Evolutionary conservation across 2,888 invertebrate species (phyloP).

Genomic region (Bugulina stolonifera): DNA sequence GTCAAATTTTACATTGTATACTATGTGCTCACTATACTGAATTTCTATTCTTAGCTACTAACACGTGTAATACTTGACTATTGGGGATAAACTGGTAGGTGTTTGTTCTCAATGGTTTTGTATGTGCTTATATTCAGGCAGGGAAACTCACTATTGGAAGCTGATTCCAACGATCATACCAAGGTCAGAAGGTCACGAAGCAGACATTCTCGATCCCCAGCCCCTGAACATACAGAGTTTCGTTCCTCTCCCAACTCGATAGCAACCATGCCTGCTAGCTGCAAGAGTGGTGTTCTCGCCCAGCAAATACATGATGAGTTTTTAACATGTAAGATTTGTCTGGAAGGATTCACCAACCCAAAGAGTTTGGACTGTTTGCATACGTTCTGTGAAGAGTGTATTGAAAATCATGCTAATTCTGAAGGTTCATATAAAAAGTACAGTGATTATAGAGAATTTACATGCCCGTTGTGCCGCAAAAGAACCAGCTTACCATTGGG

Average conservation of each 20-base stretch:
- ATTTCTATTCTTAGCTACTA: no score
- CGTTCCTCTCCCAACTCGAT: background rate
- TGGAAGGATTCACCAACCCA: slow-evolving; percentile 51
- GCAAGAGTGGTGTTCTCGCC: slow-evolving; percentile 35
- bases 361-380: slow-evolving; percentile 53
- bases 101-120: no score
- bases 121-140: no score
- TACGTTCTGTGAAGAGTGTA: slow-evolving; percentile 53
- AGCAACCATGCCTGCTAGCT: background rate
- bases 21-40: no score
- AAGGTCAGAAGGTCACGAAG: slow-evolving; percentile 1
- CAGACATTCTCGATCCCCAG: background rate
- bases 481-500: slow-evolving; percentile 49
- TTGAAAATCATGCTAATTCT: slow-evolving; percentile 51
- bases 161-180: background rate
- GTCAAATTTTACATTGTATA: no score
- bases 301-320: slow-evolving; percentile 54
- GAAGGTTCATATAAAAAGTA: slow-evolving; percentile 52
- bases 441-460: slow-evolving; percentile 46
- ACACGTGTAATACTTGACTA: no score
- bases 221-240: background rate
- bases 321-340: slow-evolving; percentile 53
- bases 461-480: slow-evolving; percentile 49
- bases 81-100: no score
- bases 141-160: background rate